Base-by-base conservation (phyloP, 2,888 invertebrate genomes). In the Clivina fossor region DNA sequence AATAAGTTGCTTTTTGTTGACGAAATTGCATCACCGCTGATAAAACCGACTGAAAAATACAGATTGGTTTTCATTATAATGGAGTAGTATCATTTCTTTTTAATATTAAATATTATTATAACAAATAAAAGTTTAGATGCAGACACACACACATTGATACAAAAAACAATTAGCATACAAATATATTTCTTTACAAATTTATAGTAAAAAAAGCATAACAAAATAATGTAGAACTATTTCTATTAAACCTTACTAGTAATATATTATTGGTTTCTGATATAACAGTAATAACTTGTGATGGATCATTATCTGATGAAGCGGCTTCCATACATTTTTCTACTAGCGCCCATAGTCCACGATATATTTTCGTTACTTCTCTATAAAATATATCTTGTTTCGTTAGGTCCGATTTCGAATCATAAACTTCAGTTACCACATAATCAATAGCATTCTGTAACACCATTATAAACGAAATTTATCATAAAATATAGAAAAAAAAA, bases 371-470 rank as follows among this genome's bases (percentile, higher is more conserved):
- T 3, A 86, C 77, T 74, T 84, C 82, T 35, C 87, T 81, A 69
- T 84, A 90, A 71, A 90, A 90, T 33, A 89, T 69, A 71, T 90
- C 90, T 62, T 86, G 85, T 2, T 80, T 72, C 0, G 85, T 85
- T n/a, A 89, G 72, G 54, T 73, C 77, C 16, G 76, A 77, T 8
- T 70, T 68, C 0, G 74, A 68, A 62, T 78, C 70, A 57, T 76
- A 70, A 65, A 74, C 71, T 16, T 74, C 67, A 5, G 70, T 66
- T 1, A 84, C 72, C 1, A 80, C 78, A 24, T 72, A 70, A 58
- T 79, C 78, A 7, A 87, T 80, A 9, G 81, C 82, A 50, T 75
- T 83, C 80, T 59, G 85, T n/a, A n/a, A n/a, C n/a, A n/a, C n/a
- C n/a, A n/a, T n/a, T n/a, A n/a, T 71, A 57, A 78, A 59, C 22